Evolutionary conservation across 2,888 invertebrate species (phyloP), one percentile per base, ranked within the genome.

Genomic region (Blastobasis lacticolella): DNA sequence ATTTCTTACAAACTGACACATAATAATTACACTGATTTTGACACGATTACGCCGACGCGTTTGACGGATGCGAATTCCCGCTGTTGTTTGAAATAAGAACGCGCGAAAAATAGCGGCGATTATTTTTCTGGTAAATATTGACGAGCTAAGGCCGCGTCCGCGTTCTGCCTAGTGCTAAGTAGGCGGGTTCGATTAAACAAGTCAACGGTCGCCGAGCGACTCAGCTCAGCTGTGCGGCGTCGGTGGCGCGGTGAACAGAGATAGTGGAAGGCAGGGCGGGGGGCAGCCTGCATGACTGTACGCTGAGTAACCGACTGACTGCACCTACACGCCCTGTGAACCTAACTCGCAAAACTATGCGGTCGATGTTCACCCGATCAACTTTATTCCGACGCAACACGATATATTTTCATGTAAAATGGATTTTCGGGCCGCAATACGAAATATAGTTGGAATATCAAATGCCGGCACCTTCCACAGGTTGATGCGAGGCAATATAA

Each of bases 221-320:
- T 73, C 73, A 67, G 71, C 72, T 73, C 75, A 54, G 58, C 54
- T 37, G 23, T 5, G 46, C 7, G 37, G 10, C n/a, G 41, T 1
- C 45, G 46, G 23, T 23, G 23, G 23, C 60, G 67, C 60, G 56
- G 68, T 64, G 66, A 69, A 41, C 41, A 41, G 41, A 41, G 8
- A 41, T 41, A 41, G 7, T 41, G 7, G 50, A 48, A 42, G 49
- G 38, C 23, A 10, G 9, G 40, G 50, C 40, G 50, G 46, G 46
- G 9, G 64, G 54, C 69, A 69, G 73, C 76, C 75, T 76, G 79
- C 78, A 79, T 84, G 81, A 79, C 80, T 81, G 67, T 67, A 57
- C 69, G 72, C 74, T 85, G 85, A 83, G 71, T 83, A 81, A 83
- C 78, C 76, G 66, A 71, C 72, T 67, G 66, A 66, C 69, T 77